Base-by-base conservation (phyloP, 2,113 vertebrate species). In the Amblyornis subalaris region DNA sequence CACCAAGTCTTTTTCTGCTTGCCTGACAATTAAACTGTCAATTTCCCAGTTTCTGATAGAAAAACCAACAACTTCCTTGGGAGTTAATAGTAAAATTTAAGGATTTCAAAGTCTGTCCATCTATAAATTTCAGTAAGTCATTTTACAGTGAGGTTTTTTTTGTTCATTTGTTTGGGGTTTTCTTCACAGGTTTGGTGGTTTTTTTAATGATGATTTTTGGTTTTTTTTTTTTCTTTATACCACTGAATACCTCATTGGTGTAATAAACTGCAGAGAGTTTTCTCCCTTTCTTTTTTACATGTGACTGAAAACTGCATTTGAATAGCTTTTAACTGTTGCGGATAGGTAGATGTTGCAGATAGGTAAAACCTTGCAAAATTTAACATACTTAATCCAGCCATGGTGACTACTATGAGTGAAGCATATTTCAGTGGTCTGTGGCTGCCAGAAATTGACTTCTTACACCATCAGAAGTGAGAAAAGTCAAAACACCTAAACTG, bases 391-490 rank as follows among this genome's bases (percentile, higher is more conserved):
- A 57, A 92, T 92, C 55, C 81, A 48, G 5, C 17, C 33, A 38
- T 44, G 8, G 28, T 71, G 66, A 78, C 47, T 78, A 50, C 17
- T 1, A 0, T 8, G 3, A 85, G 10, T 6, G 44, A 85, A 72
- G 74, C 44, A 36, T 79, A 85, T 78, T 85, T 82, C 57, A 54
- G 20, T 26, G 4, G 38, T 87, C 73, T 84, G 55, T 58, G 42
- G 6, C 42, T 96, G 82, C 45, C 89, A 93, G 78, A 79, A 93
- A 66, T 31, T 74, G 24, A 61, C 70, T 90, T 77, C 42, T 73
- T 93, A 65, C 24, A 77, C 24, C 11, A 25, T 33, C 66, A 92
- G 71, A 79, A 83, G 57, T 85, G 79, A 67, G 48, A 85, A 85
- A 90, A 85, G 62, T 88, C 57, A 14, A 54, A 90, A 28, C 44